phyloP scores from a whole-genome alignment of 2,113 vertebrate species.

The Scalopus aquaticus region DNA sequence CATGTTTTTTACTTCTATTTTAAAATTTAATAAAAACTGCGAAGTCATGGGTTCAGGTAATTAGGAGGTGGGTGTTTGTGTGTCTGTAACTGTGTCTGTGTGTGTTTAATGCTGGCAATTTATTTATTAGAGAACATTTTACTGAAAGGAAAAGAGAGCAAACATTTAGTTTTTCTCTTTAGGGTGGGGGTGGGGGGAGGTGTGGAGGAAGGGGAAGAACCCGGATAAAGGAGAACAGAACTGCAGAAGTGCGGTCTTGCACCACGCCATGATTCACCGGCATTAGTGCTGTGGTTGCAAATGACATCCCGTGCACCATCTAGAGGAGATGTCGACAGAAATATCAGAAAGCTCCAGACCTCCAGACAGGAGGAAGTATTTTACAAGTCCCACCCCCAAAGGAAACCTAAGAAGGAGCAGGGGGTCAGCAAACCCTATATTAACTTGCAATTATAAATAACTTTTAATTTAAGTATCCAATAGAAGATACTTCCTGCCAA shows the following conservation, averaged over 20 bases:
- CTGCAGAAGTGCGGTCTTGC: too few species aligned
- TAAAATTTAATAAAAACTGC: neutral
- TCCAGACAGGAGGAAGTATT: neutral
- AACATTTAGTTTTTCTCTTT: neutral
- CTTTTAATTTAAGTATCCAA: neutral
- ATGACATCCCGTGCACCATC: rapidly evolving
- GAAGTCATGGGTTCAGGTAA: neutral
- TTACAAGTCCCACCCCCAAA: neutral
- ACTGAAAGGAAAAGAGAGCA: neutral
- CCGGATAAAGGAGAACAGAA: neutral
- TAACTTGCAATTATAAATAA: neutral
- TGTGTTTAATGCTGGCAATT: neutral
- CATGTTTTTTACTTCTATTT: neutral
- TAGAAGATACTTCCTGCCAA: constrained; percentile 21
- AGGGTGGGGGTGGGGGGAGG: too few species aligned
- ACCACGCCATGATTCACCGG: neutral
- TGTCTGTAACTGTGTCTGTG: neutral
- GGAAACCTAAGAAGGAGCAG: neutral
- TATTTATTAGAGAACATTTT: neutral
- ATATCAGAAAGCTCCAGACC: neutral
- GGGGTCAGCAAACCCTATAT: neutral
- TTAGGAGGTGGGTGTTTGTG: neutral
- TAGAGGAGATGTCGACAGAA: neutral
- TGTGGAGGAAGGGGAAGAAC: neutral
- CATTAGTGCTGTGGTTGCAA: neutral